A percentile compares a stretch with the other conserved stretches of the same genome.
Evolutionary conservation across 2,113 vertebrate genomes (phyloP).

Genomic region (Engystomops pustulosus): DNA sequence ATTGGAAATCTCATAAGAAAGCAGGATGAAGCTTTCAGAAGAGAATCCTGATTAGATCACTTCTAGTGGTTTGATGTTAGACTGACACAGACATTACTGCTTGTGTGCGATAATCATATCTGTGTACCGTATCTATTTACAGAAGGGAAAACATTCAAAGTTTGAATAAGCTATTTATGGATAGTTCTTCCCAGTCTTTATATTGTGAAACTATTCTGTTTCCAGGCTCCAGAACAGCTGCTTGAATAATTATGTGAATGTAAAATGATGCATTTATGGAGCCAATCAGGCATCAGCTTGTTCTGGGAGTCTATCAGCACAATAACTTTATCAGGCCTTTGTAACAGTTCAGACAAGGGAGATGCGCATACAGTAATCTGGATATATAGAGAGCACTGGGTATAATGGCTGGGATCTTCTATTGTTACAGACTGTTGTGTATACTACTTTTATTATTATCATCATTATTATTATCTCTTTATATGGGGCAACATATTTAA

Average conservation of each 20-base stretch:
- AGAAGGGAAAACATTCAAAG: constrained; percentile 51
- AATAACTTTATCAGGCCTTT: neutral
- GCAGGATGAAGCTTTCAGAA: constrained; percentile 69
- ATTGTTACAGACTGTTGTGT: neutral
- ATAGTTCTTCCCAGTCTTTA: constrained; percentile 61
- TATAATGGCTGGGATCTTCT: too few species aligned
- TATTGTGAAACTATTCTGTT: constrained; percentile 65
- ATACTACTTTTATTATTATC: too few species aligned
- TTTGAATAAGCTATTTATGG: constrained; percentile 55
- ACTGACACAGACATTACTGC: constrained; percentile 69
- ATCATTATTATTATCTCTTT: neutral
- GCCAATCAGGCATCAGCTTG: constrained; percentile 28
- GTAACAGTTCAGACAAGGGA: neutral
- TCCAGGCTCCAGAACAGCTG: constrained; percentile 65
- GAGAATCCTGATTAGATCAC: constrained; percentile 72
- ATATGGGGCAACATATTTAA: neutral
- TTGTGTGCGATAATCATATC: constrained; percentile 64
- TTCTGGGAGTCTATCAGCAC: neutral
- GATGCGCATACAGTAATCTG: neutral
- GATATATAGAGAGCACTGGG: too few species aligned
- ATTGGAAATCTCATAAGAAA: constrained; percentile 58
- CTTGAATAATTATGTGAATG: constrained; percentile 70
- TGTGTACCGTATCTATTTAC: constrained; percentile 60
- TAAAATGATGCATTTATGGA: constrained; percentile 62
- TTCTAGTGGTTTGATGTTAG: constrained; percentile 67